Percentiles rank a stretch among this genome's conserved stretches.
Conservation (phyloP, 23 tunicate species). For the Trididemnum clinides region DNA sequence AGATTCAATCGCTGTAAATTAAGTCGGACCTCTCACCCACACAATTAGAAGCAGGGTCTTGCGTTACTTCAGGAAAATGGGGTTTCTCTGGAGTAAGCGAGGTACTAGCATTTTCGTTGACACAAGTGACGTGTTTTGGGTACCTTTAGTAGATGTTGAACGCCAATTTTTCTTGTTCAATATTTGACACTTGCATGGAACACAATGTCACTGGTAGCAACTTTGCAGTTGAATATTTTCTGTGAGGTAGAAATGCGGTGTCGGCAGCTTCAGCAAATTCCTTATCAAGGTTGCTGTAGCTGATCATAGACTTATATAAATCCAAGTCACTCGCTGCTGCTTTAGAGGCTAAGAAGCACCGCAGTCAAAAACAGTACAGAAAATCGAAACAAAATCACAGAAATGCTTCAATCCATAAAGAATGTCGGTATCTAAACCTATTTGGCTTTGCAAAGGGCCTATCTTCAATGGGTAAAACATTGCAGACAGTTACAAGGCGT, state of each 20-base stretch:
- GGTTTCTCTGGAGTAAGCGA: not conserved
- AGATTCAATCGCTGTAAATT: not conserved
- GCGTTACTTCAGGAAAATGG: not conserved
- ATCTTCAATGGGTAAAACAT: constrained; percentile 1
- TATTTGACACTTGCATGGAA: not conserved
- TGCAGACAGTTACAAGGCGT: constrained; percentile 30
- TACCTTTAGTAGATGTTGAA: not conserved
- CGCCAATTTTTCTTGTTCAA: not conserved
- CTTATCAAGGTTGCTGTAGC: not conserved
- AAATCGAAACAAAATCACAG: constrained; percentile 1
- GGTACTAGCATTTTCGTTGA: not conserved
- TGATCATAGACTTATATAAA: not conserved
- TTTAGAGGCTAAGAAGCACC: constrained; percentile 1
- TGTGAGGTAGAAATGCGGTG: not conserved
- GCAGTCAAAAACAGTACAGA: constrained; percentile 33
- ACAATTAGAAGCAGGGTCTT: not conserved
- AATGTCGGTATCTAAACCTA: not conserved
- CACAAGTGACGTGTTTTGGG: not conserved
- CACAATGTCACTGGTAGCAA: too few relatives aligned
- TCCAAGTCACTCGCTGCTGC: not conserved
- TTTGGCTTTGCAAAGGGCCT: constrained; percentile 2
- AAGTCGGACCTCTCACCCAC: not conserved
- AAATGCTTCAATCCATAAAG: not conserved
- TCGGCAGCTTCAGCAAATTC: constrained; percentile 18
- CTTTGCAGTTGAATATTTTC: not conserved